Base-by-base conservation (phyloP, 2,797 vertebrate species). In the Tarsius wallacei region DNA sequence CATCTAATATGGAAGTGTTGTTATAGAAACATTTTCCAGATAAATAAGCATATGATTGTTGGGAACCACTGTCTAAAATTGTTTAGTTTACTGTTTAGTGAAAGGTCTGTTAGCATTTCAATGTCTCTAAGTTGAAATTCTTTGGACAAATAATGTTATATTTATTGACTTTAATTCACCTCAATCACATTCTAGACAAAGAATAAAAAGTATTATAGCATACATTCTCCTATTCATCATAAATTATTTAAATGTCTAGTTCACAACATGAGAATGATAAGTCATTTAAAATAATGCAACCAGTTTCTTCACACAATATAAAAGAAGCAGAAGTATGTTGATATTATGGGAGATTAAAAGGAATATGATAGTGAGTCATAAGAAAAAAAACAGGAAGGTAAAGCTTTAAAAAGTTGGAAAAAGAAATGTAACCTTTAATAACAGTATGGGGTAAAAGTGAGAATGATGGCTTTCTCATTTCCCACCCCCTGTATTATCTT, bases 351-450 rank as follows among this genome's bases (percentile, higher is more conserved):
- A 74, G 64, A 96, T 97, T 55, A 96, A 96, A 96, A 95, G 24
- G 88, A 94, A 95, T 96, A 93, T 86, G 47, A 85, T 36, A 93
- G 49, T 85, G n/a, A 90, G 36, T 36, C 73, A 51, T 94, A 91
- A 80, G 55, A 70, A 64, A 85, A 85, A 70, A 94, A 59, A 19
- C 86, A 89, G 22, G 36, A n/a, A 84, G 47, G 59, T 59, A 84
- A 86, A 88, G 28, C 24, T 31, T 31, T 0, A 42, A 59, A 90
- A 73, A 74, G 59, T 33, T 19, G 19, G 24, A 8, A 89, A 78
- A 83, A 64, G 59, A 93, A 91, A 91, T 42, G 49, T 93, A 96
- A 97, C 94, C 96, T 97, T 97, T 97, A 96, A 93, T 88, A 97
- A 93, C 95, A 97, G 76, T 91, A 77, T 96, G 96, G 53, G 88